Base-by-base conservation (phyloP, 2,888 invertebrate species). In the Cylloceria caligata region DNA sequence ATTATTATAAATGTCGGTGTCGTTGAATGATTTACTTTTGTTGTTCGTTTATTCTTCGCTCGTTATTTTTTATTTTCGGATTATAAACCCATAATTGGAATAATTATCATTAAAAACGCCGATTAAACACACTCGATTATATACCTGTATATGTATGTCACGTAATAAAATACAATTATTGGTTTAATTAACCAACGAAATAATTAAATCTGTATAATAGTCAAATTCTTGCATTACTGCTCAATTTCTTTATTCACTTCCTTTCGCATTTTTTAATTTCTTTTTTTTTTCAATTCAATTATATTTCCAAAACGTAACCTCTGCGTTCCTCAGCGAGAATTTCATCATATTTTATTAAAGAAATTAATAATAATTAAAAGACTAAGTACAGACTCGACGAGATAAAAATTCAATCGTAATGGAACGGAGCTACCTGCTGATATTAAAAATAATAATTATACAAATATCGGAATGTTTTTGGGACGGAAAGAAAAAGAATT, bases 51-150 rank as follows among this genome's bases (percentile, higher is more conserved):
- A 57, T 76, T 34, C 9, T 42, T n/a, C 27, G 27, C 19, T 69
- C 47, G 21, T 36, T 62, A 52, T n/a, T 71, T 19, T 34, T n/a
- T 47, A 30, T 42, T 45, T 47, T 80, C 64, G 39, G 39, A 64
- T 76, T 49, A 62, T 45, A 24, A 83, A 77, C 24, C 30, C 64
- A 47, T 75, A 67, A 81, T 75, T 76, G 52, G 52, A 74, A 76
- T 30, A 62, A 42, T 69, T 77, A 81, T 42, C 64, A 75, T 72
- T 73, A 72, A 34, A 49, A 75, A 77, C 57, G 74, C 72, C 81
- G 71, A 83, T 83, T 72, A 83, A 84, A 83, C 80, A 85, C 82
- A 83, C 81, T 78, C 80, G 80, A 84, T 84, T 83, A 82, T 82
- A 83, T 67, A 83, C 78, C 75, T 85, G 77, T 80, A 81, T 78